Conservation (phyloP, 2,888 invertebrate species). For the Chelonus formosanus region DNA sequence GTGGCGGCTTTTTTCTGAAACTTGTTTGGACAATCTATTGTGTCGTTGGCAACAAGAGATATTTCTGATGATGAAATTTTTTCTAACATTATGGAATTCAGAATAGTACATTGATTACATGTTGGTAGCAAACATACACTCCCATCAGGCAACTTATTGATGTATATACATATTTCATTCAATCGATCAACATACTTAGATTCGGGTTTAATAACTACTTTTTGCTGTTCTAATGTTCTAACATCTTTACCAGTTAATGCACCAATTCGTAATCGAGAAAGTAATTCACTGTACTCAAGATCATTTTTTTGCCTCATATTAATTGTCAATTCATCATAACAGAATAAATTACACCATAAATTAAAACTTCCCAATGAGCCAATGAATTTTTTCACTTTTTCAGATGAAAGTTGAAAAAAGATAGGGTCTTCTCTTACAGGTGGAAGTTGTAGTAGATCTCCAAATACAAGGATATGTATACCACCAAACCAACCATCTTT, state of each 20-base stretch:
- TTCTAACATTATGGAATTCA: conserved; percentile 50
- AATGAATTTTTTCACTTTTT: background rate
- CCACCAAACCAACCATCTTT: conserved; percentile 26
- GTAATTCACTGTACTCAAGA: conserved; percentile 42
- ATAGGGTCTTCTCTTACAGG: conserved; percentile 21
- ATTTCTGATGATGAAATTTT: conserved; percentile 43
- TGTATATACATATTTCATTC: conserved; percentile 41
- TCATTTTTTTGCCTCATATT: conserved; percentile 16
- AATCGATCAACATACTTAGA: conserved; percentile 31
- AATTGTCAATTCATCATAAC: conserved; percentile 15
- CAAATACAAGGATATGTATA: conserved; percentile 28
- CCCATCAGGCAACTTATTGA: conserved; percentile 43
- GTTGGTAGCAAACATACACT: conserved; percentile 51
- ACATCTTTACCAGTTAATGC: conserved; percentile 17
- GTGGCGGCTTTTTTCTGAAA: conserved; percentile 34
- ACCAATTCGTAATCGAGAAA: conserved; percentile 38
- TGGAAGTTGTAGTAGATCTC: conserved; percentile 29
- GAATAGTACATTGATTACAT: conserved; percentile 46
- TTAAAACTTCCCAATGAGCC: conserved; percentile 15
- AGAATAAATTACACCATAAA: conserved; percentile 8
- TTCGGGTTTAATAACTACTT: conserved; percentile 22
- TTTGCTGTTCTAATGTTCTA: conserved; percentile 24
- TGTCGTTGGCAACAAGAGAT: conserved; percentile 40
- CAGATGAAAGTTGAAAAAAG: background rate
- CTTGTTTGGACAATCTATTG: conserved; percentile 36